Percentiles rank a stretch among this genome's conserved stretches.
phyloP scores from a whole-genome alignment of 2,888 invertebrate species.

The Agonopterix heracliana region DNA sequence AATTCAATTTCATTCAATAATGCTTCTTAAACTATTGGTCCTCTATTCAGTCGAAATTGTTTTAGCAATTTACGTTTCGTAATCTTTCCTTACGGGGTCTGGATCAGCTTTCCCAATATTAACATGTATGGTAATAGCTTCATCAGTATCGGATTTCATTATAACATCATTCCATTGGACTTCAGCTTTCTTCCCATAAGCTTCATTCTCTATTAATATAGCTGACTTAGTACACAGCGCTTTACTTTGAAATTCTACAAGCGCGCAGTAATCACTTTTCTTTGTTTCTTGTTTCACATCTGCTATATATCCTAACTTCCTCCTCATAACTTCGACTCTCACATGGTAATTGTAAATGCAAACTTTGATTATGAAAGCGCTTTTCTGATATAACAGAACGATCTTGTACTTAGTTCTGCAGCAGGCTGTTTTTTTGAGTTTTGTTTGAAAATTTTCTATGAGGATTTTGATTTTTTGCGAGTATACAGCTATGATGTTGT shows the following conservation, averaged over 20 bases:
- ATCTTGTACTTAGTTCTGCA: slow-evolving; percentile 70
- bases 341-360: slow-evolving; percentile 70
- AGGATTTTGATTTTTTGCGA: slow-evolving; percentile 69
- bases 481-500: slow-evolving; percentile 67
- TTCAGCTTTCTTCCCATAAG: slow-evolving; percentile 67
- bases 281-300: slow-evolving; percentile 54
- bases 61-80: background rate
- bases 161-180: slow-evolving; percentile 67
- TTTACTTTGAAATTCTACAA: slow-evolving; percentile 68
- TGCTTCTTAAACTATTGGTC: background rate
- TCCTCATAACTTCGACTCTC: slow-evolving; percentile 63
- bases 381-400: slow-evolving; percentile 60
- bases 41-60: background rate
- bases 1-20: background rate
- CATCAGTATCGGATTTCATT: slow-evolving; percentile 62
- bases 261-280: slow-evolving; percentile 64
- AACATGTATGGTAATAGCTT: slow-evolving; percentile 68
- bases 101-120: slow-evolving; percentile 58
- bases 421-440: slow-evolving; percentile 66
- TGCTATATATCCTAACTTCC: slow-evolving; percentile 62
- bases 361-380: slow-evolving; percentile 69
- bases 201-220: slow-evolving; percentile 63
- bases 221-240: slow-evolving; percentile 61
- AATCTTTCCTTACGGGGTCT: slow-evolving; percentile 41
- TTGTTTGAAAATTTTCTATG: slow-evolving; percentile 69